Evolutionary conservation across 2,888 invertebrate genomes (phyloP).

Genomic region (Agriopis aurantiaria): DNA sequence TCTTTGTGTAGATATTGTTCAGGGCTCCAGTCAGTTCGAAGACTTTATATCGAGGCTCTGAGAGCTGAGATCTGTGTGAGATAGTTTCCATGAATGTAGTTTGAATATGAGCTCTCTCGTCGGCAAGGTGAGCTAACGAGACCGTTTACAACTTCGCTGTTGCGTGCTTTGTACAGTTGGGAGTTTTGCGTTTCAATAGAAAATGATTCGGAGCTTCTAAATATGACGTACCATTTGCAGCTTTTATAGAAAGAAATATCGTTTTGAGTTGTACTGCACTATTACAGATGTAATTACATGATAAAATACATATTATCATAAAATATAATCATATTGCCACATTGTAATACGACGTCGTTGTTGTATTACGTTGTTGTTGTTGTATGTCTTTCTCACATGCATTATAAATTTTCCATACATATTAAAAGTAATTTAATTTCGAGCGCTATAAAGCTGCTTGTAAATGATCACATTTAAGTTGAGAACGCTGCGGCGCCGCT

Average conservation of each 20-base stretch:
- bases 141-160: constrained; percentile 24
- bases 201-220: not conserved
- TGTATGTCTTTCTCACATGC: not conserved
- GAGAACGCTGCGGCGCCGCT: not conserved
- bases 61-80: constrained; percentile 17
- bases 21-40: constrained; percentile 11
- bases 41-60: constrained; percentile 26
- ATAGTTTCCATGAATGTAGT: constrained; percentile 33
- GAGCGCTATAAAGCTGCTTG: constrained; percentile 4
- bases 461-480: not conserved
- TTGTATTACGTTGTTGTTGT: no score
- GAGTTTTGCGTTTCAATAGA: constrained; percentile 18
- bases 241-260: not conserved
- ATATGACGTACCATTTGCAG: not conserved
- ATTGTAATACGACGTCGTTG: no score
- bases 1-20: constrained; percentile 36
- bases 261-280: not conserved
- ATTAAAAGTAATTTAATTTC: not conserved
- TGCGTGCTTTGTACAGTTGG: constrained; percentile 18
- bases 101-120: constrained; percentile 32
- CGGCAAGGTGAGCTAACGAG: constrained; percentile 32
- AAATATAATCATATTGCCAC: not conserved
- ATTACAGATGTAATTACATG: no score
- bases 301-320: no score
- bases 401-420: no score